These are phyloP conservation scores for Pachliopta kotzebuea DNA, from an alignment of 2,888 invertebrate species.

Conservation along the genomic window DNA sequence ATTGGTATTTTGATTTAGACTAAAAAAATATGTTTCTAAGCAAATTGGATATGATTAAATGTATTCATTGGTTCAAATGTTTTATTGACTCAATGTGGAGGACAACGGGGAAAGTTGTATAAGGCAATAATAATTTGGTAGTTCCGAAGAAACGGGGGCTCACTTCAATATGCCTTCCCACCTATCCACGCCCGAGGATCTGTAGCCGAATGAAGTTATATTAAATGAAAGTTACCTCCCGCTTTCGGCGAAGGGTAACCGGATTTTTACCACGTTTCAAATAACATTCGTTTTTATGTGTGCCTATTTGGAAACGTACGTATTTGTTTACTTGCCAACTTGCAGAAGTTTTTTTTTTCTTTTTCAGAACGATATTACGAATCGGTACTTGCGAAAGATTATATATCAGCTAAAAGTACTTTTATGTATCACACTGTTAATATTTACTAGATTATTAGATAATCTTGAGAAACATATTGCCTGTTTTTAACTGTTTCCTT, in stretches of 20 bases:
- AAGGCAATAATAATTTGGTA: constrained; percentile 43
- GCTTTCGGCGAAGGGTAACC: constrained; percentile 40
- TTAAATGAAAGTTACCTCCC: constrained; percentile 54
- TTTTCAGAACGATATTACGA: neutral
- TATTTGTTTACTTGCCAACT: constrained; percentile 27
- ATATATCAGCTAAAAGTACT: too few species aligned
- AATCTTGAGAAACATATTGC: too few species aligned
- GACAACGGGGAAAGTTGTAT: constrained; percentile 35
- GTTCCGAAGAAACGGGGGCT: constrained; percentile 42
- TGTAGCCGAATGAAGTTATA: constrained; percentile 58
- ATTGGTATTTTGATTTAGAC: too few species aligned
- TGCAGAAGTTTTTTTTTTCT: constrained; percentile 19
- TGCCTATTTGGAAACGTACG: constrained; percentile 29
- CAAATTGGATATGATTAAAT: neutral
- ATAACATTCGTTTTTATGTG: constrained; percentile 54
- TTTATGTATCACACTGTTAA: too few species aligned
- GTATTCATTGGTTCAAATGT: neutral
- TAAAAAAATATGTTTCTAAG: too few species aligned
- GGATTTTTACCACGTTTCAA: constrained; percentile 47
- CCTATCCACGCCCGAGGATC: constrained; percentile 46
- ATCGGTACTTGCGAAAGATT: neutral
- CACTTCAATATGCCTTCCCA: constrained; percentile 50
- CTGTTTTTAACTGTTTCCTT: too few species aligned
- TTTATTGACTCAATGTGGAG: constrained; percentile 30
- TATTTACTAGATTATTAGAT: too few species aligned